Evolutionary conservation across 1,140 invertebrate genomes (phyloP).

Genomic region (Diploscapter pachys): DNA sequence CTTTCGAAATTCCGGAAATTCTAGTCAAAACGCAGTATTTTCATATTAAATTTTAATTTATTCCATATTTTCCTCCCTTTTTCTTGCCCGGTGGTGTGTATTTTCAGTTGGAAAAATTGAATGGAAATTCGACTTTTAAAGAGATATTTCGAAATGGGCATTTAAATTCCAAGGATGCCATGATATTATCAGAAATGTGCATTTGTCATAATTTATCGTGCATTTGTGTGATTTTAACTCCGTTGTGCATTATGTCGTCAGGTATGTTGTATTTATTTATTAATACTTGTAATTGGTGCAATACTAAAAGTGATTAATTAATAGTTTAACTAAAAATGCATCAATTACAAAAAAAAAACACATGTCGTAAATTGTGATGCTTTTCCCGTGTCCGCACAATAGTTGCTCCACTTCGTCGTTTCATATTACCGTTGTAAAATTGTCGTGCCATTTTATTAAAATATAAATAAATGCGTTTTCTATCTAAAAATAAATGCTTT

Average conservation of each 20-base stretch:
- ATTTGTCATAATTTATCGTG: no score
- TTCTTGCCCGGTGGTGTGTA: no score
- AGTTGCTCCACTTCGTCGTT: slow-evolving; percentile 10
- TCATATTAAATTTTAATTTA: no score
- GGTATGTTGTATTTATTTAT: not conserved
- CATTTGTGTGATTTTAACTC: not conserved
- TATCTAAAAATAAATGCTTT: slow-evolving; percentile 60
- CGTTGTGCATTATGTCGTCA: not conserved
- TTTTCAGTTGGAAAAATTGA: no score
- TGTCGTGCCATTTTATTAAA: slow-evolving; percentile 14
- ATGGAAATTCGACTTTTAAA: no score
- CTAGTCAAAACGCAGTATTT: not conserved
- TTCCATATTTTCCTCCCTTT: no score
- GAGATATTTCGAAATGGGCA: no score
- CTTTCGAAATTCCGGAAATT: not conserved
- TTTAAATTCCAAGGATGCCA: no score
- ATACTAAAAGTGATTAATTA: not conserved
- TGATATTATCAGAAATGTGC: no score
- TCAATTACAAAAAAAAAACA: not conserved
- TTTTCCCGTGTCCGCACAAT: slow-evolving; percentile 4
- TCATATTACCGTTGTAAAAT: slow-evolving; percentile 5
- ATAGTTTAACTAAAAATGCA: not conserved
- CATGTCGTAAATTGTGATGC: slow-evolving; percentile 9
- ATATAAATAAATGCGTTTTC: not conserved
- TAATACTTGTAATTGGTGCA: not conserved